phyloP scores from a whole-genome alignment of 2,797 vertebrate species.

The Mus spretus region DNA sequence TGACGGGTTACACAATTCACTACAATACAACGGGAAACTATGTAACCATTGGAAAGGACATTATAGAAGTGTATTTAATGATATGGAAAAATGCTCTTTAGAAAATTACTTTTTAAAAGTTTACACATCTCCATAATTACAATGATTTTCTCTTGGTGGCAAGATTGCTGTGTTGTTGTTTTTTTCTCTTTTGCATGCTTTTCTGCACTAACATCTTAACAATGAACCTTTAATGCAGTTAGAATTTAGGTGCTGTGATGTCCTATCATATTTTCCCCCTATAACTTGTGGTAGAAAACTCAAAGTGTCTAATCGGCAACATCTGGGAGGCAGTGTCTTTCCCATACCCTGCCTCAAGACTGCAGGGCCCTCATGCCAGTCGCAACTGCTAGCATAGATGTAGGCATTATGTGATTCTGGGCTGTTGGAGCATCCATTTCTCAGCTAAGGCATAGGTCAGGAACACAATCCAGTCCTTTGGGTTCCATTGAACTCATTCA shows the following conservation, averaged over 20 bases:
- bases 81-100: conserved; percentile 48
- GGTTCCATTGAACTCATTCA: neutral
- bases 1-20: neutral
- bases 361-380: neutral
- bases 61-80: conserved; percentile 56
- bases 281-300: conserved; percentile 6
- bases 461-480: neutral
- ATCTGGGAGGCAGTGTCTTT: neutral
- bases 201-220: conserved; percentile 36
- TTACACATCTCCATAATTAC: conserved; percentile 1
- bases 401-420: neutral
- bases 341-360: neutral
- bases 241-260: conserved; percentile 16
- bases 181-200: neutral
- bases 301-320: neutral
- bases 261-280: conserved; percentile 33
- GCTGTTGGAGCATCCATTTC: neutral
- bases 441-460: neutral
- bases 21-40: neutral
- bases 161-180: conserved; percentile 17
- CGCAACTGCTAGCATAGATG: neutral
- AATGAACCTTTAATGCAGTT: conserved; percentile 15
- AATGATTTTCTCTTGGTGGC: conserved; percentile 57
- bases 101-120: conserved; percentile 67
- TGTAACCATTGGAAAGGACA: neutral